Base-by-base conservation (phyloP, 2,113 vertebrate species). In the Microcebus tavaratra region DNA sequence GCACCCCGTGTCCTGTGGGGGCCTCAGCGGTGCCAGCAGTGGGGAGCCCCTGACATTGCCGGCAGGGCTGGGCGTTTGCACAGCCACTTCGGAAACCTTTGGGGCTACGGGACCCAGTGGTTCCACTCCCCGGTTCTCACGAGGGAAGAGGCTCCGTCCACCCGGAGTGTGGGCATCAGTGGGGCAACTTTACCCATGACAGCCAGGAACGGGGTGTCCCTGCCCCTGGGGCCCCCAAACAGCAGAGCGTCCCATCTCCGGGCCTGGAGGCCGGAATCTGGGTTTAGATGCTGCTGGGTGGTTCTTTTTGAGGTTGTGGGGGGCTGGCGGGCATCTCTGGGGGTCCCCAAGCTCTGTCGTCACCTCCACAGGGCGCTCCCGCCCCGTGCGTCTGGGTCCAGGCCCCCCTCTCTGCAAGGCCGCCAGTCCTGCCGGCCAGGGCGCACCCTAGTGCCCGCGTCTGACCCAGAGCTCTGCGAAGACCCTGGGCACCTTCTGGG, bases 91-190 rank as follows among this genome's bases (percentile, higher is more conserved):
- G 1, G 59, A 29, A 27, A 63, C 12, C 25, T 63, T 3, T 11
- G 25, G 59, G 55, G 55, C 18, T 13, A 27, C 59, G 5, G 59
- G 25, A 63, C 25, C 25, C 59, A 11, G 11, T 1, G 25, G 25
- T 12, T 11, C 39, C 31, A 6, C 11, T 31, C 63, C 29, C 3
- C 1, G 63, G 63, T 5, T 15, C 29, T 65, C 29, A 31, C 29
- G 13, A 42, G 9, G 57, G 25, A 21, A 17, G 27, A 3, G 10
- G 10, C 1, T 6, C 1, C 5, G 3, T 34, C 86, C 55, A 23
- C 10, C 13, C 0, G 0, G 15, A 3, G 1, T 7, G 11, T 13
- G 21, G 1, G 55, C 12, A 0, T 2, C 3, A 18, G 5, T 25
- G 20, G 0, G 7, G 75, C 20, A 2, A 13, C 48, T 14, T 25